Base-by-base conservation (phyloP, 2,888 invertebrate genomes). In the Trissoscelio sp. region DNA sequence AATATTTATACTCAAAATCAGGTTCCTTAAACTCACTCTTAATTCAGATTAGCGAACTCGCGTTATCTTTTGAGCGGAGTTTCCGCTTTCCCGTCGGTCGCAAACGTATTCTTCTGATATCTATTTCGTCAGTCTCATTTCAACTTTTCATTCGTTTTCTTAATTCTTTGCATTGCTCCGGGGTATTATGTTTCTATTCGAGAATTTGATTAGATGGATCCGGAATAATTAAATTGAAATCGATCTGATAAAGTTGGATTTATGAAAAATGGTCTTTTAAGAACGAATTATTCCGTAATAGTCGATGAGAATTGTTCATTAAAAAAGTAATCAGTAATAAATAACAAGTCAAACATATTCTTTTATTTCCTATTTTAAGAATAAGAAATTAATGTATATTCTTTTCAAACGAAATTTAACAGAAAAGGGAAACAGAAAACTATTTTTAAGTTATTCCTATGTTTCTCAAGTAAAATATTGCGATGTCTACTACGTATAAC, bases 1-100 rank as follows among this genome's bases (percentile, higher is more conserved):
- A 70, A 72, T 79, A 79, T 79, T 79, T 79, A 79, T 72, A 72
- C 31, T 46, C 22, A 16, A 60, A 69, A 62, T 62, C 77, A 34
- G 31, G 53, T 69, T 39, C 60, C 46, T 62, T 62, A 70, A 70
- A 70, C 55, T 69, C 55, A 3, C 34, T 69, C 62, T 69, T 64
- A 78, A 70, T 62, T 78, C 31, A 70, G 62, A 78, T 78, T 78
- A 78, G 62, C 46, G 42, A 78, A 57, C 77, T 62, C 55, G 5
- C n/a, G 46, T 78, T 78, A 70, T 78, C 53, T 70, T 16, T 31
- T 34, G 24, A 57, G 48, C 31, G 20, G 62, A 78, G 69, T 70
- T 70, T 62, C 28, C 42, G 39, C 53, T 14, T 16, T 46, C 24
- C 3, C 24, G n/a, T 24, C 24, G 57, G 39, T 69, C 18, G 55